phyloP scores from a whole-genome alignment of 2,888 invertebrate species.

The Eupithecia pulchellata region DNA sequence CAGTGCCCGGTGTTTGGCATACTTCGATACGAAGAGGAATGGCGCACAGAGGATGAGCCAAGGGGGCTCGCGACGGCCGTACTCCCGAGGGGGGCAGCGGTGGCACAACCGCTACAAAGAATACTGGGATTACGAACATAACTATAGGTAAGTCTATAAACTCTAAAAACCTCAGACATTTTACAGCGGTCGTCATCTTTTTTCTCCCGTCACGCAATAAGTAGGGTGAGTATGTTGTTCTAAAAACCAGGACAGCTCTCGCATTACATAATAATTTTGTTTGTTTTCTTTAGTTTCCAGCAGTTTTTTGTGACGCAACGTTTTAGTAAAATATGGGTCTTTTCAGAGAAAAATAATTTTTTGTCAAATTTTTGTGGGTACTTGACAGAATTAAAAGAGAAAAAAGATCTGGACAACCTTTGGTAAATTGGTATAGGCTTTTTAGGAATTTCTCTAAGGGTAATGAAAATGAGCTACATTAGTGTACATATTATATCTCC shows the following conservation, averaged over 20 bases:
- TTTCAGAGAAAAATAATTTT: neutral
- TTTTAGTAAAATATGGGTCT: neutral
- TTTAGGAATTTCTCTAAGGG: too few species aligned
- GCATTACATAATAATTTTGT: conserved; percentile 26
- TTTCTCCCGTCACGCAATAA: conserved; percentile 28
- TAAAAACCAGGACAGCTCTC: conserved; percentile 17
- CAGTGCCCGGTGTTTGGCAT: conserved; percentile 57
- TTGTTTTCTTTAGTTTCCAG: neutral
- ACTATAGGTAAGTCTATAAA: conserved; percentile 65
- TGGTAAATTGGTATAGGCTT: too few species aligned
- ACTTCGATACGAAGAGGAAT: conserved; percentile 72
- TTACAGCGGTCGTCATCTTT: neutral
- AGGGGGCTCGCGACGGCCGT: conserved; percentile 78
- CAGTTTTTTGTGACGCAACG: neutral
- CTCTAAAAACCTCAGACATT: neutral
- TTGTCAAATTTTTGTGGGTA: neutral
- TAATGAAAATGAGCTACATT: too few species aligned
- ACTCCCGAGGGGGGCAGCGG: conserved; percentile 79
- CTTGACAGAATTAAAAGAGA: neutral
- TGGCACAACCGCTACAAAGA: conserved; percentile 84
- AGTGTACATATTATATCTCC: too few species aligned
- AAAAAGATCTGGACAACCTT: too few species aligned
- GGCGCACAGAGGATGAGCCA: conserved; percentile 79
- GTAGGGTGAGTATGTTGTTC: conserved; percentile 34
- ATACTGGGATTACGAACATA: conserved; percentile 83